Evolutionary conservation across 1,140 invertebrate genomes (phyloP).

Genomic region (Hermetia illucens): DNA sequence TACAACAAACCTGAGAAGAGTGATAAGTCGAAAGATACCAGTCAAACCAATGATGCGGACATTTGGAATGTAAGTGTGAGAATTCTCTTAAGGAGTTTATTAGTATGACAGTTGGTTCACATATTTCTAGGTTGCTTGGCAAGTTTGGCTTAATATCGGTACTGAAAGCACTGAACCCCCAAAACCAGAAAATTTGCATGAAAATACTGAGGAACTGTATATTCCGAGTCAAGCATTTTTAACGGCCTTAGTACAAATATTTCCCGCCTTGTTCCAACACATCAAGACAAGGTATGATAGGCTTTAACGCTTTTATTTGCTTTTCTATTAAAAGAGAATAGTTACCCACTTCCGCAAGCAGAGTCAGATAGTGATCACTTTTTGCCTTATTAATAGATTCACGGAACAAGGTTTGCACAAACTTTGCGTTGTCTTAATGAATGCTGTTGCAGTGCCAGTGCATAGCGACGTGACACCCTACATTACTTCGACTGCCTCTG

Average conservation of each 20-base stretch:
- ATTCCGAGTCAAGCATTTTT: constrained; percentile 85
- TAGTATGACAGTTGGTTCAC: not conserved
- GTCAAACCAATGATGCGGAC: constrained; percentile 35
- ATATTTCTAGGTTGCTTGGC: constrained; percentile 46
- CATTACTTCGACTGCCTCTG: constrained; percentile 56
- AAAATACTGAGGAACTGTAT: constrained; percentile 45
- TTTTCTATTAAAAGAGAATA: constrained; percentile 6
- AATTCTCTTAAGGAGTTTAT: not conserved
- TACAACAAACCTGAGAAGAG: constrained; percentile 27
- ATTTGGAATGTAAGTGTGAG: constrained; percentile 46
- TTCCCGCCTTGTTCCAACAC: constrained; percentile 83
- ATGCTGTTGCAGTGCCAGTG: constrained; percentile 65
- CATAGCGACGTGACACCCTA: constrained; percentile 71
- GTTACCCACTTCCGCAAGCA: not conserved
- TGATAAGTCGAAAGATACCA: constrained; percentile 24
- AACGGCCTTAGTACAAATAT: constrained; percentile 85
- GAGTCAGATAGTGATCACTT: no score
- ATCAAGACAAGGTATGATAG: constrained; percentile 58
- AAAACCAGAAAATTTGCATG: constrained; percentile 25
- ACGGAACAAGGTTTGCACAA: constrained; percentile 60
- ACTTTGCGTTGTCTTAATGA: constrained; percentile 62
- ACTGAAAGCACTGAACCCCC: constrained; percentile 56
- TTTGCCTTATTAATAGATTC: no score
- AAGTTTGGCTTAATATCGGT: constrained; percentile 75
- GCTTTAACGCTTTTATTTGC: not conserved